Conservation (phyloP, 2,113 vertebrate genomes). For the Heptranchias perlo region DNA sequence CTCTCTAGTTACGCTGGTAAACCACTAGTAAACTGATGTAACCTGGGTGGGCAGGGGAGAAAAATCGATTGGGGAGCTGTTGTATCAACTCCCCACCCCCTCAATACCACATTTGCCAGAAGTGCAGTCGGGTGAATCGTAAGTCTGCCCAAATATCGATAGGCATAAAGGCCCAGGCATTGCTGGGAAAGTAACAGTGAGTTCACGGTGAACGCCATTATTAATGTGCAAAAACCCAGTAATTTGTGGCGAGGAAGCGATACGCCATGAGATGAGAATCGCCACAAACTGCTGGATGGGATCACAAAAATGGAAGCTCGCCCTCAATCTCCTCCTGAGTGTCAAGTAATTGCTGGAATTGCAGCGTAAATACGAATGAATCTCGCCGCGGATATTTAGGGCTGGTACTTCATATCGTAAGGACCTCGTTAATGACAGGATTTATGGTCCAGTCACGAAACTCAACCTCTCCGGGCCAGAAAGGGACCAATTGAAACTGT, state of each 20-base stretch:
- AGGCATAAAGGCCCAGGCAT: not conserved
- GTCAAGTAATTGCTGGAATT: not conserved
- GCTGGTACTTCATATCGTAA: not conserved
- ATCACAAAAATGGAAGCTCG: not conserved
- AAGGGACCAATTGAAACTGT: no score
- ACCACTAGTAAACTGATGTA: not conserved
- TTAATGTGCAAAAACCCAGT: not conserved
- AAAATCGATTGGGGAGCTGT: not conserved
- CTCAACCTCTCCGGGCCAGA: not conserved
- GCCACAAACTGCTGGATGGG: not conserved
- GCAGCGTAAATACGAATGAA: not conserved
- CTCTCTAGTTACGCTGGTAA: not conserved
- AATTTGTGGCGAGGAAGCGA: not conserved
- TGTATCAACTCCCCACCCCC: not conserved
- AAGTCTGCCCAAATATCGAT: not conserved
- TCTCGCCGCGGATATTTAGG: not conserved
- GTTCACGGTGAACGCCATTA: not conserved
- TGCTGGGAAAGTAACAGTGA: not conserved
- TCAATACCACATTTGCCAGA: not conserved
- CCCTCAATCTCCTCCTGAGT: not conserved
- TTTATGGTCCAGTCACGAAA: not conserved
- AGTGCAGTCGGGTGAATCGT: not conserved
- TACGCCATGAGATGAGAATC: not conserved
- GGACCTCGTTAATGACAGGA: not conserved
- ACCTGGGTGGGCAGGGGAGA: not conserved